phyloP scores from a whole-genome alignment of 2,888 invertebrate genomes.

The Acanthopleura granulata region DNA sequence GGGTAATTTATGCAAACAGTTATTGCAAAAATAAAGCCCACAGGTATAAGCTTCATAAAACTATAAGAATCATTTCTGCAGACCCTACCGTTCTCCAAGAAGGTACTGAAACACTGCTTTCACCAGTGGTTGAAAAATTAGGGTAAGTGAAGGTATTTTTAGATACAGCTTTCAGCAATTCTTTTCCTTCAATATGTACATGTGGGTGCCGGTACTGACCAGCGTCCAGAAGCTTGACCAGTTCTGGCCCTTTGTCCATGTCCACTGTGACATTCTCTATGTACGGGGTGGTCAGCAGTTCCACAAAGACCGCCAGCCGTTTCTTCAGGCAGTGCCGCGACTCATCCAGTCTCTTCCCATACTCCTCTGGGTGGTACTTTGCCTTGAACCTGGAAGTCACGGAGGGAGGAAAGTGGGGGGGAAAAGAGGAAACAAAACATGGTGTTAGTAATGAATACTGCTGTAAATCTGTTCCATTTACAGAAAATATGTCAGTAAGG shows the following conservation, averaged over 20 bases:
- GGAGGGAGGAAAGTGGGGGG: conserved; percentile 9
- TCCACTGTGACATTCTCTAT: conserved; percentile 87
- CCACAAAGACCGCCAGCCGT: conserved; percentile 90
- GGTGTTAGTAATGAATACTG: background rate
- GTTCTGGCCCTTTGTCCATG: conserved; percentile 80
- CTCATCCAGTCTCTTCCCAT: conserved; percentile 89
- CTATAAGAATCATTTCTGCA: no score
- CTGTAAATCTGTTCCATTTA: background rate
- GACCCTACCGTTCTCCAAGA: no score
- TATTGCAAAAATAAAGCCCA: no score
- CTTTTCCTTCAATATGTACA: background rate
- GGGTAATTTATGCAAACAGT: no score
- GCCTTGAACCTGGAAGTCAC: conserved; percentile 88
- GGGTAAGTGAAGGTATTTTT: no score
- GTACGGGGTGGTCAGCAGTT: conserved; percentile 78
- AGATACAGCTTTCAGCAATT: no score
- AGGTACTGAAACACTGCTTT: no score
- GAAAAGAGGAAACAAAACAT: background rate
- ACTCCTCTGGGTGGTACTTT: conserved; percentile 98
- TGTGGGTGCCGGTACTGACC: conserved; percentile 54
- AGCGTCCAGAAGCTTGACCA: conserved; percentile 91
- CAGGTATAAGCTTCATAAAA: no score
- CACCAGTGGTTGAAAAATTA: no score
- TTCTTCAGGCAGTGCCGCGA: conserved; percentile 80
- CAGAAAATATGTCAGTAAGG: no score